Base-by-base conservation (phyloP, 2,113 vertebrate species). In the Semnornis frantzii region DNA sequence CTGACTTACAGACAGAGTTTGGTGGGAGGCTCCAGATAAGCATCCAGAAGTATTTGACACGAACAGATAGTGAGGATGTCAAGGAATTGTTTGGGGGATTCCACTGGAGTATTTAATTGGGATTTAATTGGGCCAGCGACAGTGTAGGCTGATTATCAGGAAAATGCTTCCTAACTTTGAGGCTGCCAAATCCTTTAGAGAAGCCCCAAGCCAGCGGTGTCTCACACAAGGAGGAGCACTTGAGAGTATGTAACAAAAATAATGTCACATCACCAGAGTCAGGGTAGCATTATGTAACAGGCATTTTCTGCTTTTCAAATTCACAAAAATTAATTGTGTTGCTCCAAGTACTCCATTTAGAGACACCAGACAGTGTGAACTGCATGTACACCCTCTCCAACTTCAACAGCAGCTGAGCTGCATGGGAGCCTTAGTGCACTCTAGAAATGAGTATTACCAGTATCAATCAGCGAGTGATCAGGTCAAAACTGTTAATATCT, bases 401-500 rank as follows among this genome's bases (percentile, higher is more conserved):
- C 88, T 65, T 86, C 92, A 88, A 15, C 4, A 1, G 70, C 81
- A 63, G n/a, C 85, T 68, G 54, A 62, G 80, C 37, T 0, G 3
- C 77, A 57, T 66, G 62, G 70, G 34, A 92, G 30, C 85, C 73
- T 71, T 15, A 2, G 46, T 34, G 50, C 4, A 3, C 73, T 95
- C 66, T 58, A 82, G 77, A 93, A 95, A 96, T 86, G 65, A 87
- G 58, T 75, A 73, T 82, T 93, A 95, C 78, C 90, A 90, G 15
- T 92, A 95, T 66, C 91, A 86, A 77, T 83, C 95, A 93, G 70
- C 1, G 10, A 83, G 82, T 85, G 62, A 89, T 91, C 76, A 76
- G 85, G 95, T 95, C 93, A 95, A 89, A 95, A 94, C 80, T 84
- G 73, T 88, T 96, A 95, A 86, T 86, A 96, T 59, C 85, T 94